These are phyloP conservation scores for Clarias batrachus DNA, from an alignment of 2,113 vertebrate genomes.

Conservation along the genomic window DNA sequence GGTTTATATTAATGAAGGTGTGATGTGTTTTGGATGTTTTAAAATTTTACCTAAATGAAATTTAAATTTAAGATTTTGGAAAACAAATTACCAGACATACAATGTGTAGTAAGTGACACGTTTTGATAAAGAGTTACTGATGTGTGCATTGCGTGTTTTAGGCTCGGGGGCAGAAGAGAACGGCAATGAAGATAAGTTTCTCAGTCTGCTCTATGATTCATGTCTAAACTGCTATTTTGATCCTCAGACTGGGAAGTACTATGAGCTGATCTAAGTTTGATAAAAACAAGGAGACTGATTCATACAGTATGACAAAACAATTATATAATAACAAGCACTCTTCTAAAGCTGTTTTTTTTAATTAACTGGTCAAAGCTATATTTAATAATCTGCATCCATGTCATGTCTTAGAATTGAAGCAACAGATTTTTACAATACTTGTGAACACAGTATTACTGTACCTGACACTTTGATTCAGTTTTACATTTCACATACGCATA, in stretches of 20 bases:
- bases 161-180: constrained; percentile 55
- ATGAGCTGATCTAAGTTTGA: constrained; percentile 64
- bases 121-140: constrained; percentile 30
- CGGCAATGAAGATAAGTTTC: constrained; percentile 69
- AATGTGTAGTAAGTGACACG: neutral
- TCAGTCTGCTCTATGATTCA: constrained; percentile 86
- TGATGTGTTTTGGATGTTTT: neutral
- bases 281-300: constrained; percentile 22
- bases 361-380: neutral
- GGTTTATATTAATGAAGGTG: neutral
- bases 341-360: neutral
- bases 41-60: neutral
- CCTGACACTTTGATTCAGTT: neutral
- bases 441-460: neutral
- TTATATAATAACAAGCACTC: neutral
- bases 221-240: constrained; percentile 93
- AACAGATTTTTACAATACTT: neutral
- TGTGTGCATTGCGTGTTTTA: constrained; percentile 53
- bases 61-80: neutral
- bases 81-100: neutral
- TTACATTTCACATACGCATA: neutral
- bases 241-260: constrained; percentile 82
- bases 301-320: constrained; percentile 16
- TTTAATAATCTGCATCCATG: neutral
- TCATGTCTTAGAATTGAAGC: neutral